Base-by-base conservation (phyloP, 2,888 invertebrate genomes). In the Meteorus colon region DNA sequence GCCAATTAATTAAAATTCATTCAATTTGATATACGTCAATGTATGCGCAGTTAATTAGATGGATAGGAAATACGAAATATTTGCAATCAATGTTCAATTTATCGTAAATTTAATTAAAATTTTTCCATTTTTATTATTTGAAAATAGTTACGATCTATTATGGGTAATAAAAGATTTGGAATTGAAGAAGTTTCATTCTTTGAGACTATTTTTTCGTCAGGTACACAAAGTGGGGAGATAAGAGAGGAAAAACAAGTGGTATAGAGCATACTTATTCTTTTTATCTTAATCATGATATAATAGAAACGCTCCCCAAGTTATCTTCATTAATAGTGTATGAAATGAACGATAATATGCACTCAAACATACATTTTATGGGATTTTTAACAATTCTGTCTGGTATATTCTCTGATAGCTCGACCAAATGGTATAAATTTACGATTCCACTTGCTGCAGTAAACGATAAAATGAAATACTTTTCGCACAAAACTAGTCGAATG, bases 381-480 rank as follows among this genome's bases (percentile, higher is more conserved):
- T 71, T 71, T 71, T 71, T 71, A 71, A 62, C 71, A 62, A 62
- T 71, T 24, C 31, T 27, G 27, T 37, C 24, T 37, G n/a, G 10
- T 71, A 34, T 24, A 31, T 59, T 29, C 8, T 70, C n/a, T 55
- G 55, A 55, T 19, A 19, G 19, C 70, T 41, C 19, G 19, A 27
- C 24, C 14, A 19, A 27, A 19, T 59, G n/a, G 55, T 55, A 55
- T 55, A 55, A 55, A 55, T 71, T 71, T 62, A 71, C 41, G 62
- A 34, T 69, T 55, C 34, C 59, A 34, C 55, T 69, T 34, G 27
- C 48, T 59, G 27, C 34, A 24, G n/a, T 10, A 16, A 62, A 41
- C 62, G 62, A 71, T 71, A 71, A 71, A 71, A 71, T 60, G 27
- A 71, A 71, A 59, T 71, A 37, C 34, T 34, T 60, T 24, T 41